phyloP scores from a whole-genome alignment of 1,140 invertebrate genomes.

The Musca vetustissima region DNA sequence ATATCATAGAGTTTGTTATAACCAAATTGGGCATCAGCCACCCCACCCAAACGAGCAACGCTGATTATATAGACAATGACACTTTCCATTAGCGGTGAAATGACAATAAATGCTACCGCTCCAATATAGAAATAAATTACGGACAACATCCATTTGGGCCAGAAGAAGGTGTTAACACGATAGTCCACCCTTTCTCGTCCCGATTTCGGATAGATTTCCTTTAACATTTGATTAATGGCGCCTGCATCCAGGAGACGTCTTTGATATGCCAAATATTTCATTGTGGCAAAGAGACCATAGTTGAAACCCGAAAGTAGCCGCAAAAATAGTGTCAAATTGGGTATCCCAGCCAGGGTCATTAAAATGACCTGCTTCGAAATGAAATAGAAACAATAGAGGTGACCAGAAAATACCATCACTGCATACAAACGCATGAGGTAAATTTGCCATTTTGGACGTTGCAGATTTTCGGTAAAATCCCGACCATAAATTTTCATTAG shows the following conservation, averaged over 20 bases:
- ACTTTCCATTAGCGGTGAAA: background rate
- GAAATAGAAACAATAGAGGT: no score
- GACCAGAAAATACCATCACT: no score
- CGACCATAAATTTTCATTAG: no score
- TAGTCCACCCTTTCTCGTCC: background rate
- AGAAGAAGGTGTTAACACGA: background rate
- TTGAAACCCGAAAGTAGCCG: background rate
- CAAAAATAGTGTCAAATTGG: background rate
- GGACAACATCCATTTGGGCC: background rate
- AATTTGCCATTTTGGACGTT: no score
- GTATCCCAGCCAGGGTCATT: no score
- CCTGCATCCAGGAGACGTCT: no score
- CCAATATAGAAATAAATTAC: background rate
- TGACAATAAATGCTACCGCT: background rate
- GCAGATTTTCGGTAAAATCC: no score
- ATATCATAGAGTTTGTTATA: conserved; percentile 9
- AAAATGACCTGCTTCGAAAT: no score
- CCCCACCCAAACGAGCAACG: background rate
- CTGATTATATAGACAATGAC: background rate
- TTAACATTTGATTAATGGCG: background rate
- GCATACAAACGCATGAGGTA: no score
- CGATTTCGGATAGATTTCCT: background rate
- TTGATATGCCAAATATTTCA: background rate
- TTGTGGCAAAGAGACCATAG: background rate
- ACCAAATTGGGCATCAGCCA: background rate